Evolutionary conservation across 2,888 invertebrate species (phyloP), one percentile per base, ranked within the genome.

Genomic region (Ectemnius cavifrons): DNA sequence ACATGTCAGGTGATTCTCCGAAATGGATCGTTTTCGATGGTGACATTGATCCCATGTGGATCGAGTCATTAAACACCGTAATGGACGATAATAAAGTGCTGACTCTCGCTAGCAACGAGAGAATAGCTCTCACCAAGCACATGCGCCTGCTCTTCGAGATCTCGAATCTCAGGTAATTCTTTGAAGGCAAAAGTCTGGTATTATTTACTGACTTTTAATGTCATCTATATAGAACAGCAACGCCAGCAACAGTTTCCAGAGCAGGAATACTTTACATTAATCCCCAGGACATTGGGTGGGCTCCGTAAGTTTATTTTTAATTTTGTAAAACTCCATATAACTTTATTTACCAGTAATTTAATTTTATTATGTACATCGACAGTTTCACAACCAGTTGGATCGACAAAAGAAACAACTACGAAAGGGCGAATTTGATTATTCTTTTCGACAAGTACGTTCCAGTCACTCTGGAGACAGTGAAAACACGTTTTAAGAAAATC

Each of bases 31-130:
- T 98, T 8, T 93, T 98, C 61, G 98, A 98, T 90, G 98, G 98
- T 18, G 98, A 98, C 88, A 98, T 98, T 84, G 98, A 98, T 92
- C 98, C 98, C 0, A 98, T 98, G 98, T 98, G 98, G 98, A 98
- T 98, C 86, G 98, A 98, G 91, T 98, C 97, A 46, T 93, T 98
- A 37, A 98, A 98, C 89, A 98, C 98, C 2, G 94, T 98, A 18
- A 98, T 98, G 98, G 98, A 98, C 90, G 98, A 98, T 89, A 98
- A 98, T 91, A 98, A 98, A 92, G 95, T 95, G 4, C 90, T 98
- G 78, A 98, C 98, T 0, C 91, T 98, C 82, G 98, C 98, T 5
- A 97, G 97, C 90, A 98, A 98, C 87, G 98, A 98, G 91, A 94
- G 98, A 67, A 98, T 98, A 71, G 97, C 98, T 0, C 91, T 98